Evolutionary conservation across 2,113 vertebrate genomes (phyloP), one percentile per base, ranked within the genome.

Genomic region (Dasypus novemcinctus): DNA sequence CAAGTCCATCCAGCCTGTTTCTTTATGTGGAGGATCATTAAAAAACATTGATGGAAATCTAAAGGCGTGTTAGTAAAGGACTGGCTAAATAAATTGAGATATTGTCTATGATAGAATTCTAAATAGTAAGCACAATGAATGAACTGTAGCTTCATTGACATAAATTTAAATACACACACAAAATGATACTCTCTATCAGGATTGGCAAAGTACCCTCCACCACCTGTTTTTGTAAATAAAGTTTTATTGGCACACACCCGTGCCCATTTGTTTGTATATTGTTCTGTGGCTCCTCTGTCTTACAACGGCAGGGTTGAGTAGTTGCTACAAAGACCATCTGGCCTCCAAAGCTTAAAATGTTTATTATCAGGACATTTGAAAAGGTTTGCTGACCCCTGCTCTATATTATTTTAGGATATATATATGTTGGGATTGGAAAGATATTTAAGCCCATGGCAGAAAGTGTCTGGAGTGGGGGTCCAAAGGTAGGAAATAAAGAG

Each of bases 171-270:
- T 10, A 41, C 2, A 27, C 14, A 29, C 31, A 54, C 4, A 49
- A 7, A 38, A 17, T 15, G 68, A 82, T 13, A 6, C 36, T 41
- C 4, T 17, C 23, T 25, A 41, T 27, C 5, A 33, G 49, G 61
- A 83, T 1, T 57, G 88, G 85, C 81, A 72, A 87, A 74, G 49
- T 7, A 33, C 21, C 20, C 31, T 29, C 31, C 33, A 36, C 25
- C 2, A 27, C 38, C 61, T 66, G 6, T 64, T 84, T 79, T 78
- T 74, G 74, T 91, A 84, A 82, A 91, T 96, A 93, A 96, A 95
- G 87, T n/a, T n/a, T n/a, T n/a, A n/a, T n/a, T n/a, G n/a, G n/a
- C n/a, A n/a, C n/a, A n/a, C n/a, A n/a, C n/a, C 61, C 36, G 15
- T 21, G 38, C 29, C 41, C 36, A 41, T 74, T 41, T 74, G 93